These are phyloP conservation scores for Hyperoplus lanceolatus DNA, from an alignment of 2,797 vertebrate species.

Conservation along the genomic window DNA sequence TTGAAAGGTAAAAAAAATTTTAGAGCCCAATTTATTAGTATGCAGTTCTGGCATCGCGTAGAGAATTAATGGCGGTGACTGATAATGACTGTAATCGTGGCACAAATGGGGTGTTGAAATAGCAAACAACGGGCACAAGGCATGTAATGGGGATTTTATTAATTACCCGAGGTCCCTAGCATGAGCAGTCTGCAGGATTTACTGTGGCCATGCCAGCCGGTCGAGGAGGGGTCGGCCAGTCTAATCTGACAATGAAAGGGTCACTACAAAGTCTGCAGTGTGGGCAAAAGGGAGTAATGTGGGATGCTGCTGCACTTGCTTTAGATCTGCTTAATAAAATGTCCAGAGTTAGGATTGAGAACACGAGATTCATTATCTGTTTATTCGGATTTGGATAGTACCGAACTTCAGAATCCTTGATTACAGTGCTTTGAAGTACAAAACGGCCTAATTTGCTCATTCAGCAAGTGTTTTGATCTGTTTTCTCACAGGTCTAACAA, in stretches of 20 bases:
- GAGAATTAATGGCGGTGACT: conserved; percentile 91
- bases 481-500: neutral
- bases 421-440: conserved; percentile 12
- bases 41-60: conserved; percentile 88
- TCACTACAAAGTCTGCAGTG: conserved; percentile 66
- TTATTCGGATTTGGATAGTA: conserved; percentile 8
- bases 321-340: conserved; percentile 48
- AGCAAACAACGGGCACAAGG: conserved; percentile 91
- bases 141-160: conserved; percentile 92
- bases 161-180: conserved; percentile 86
- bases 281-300: conserved; percentile 43
- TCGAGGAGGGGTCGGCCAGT: conserved; percentile 78
- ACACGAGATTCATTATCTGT: neutral
- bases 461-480: conserved; percentile 6
- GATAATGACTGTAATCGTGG: conserved; percentile 92
- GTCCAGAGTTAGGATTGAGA: conserved; percentile 6
- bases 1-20: conserved; percentile 89
- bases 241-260: conserved; percentile 78
- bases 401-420: neutral
- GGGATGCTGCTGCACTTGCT: conserved; percentile 37
- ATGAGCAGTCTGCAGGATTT: conserved; percentile 86
- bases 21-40: conserved; percentile 91
- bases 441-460: conserved; percentile 1
- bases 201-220: conserved; percentile 84
- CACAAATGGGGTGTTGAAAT: conserved; percentile 93